These are phyloP conservation scores for Lagopus leucura DNA, from an alignment of 2,113 vertebrate genomes.

Conservation along the genomic window DNA sequence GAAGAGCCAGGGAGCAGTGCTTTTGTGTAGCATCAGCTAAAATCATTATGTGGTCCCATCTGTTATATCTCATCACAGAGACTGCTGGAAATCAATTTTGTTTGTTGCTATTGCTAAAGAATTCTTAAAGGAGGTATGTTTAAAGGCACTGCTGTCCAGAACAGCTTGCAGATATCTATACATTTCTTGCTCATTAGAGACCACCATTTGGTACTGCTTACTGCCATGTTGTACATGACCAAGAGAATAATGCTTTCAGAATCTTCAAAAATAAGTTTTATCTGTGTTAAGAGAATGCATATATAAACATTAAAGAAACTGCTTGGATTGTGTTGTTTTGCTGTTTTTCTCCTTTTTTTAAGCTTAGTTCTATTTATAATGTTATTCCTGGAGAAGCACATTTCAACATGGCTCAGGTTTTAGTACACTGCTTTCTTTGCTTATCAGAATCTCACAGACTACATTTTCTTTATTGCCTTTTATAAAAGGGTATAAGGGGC, in stretches of 20 bases:
- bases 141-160: background rate
- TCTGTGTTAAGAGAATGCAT: background rate
- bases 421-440: background rate
- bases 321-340: background rate
- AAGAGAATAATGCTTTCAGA: background rate
- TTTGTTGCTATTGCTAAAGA: background rate
- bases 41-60: constrained; percentile 9
- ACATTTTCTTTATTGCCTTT: constrained; percentile 29
- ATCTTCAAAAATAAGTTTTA: background rate
- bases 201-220: background rate
- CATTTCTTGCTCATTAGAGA: background rate
- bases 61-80: constrained; percentile 3
- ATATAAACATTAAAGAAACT: background rate
- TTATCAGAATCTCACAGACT: constrained; percentile 8
- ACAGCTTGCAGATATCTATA: background rate
- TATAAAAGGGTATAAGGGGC: background rate
- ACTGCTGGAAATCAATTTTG: background rate
- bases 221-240: background rate
- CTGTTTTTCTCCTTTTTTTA: background rate
- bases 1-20: background rate
- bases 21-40: constrained; percentile 31
- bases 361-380: background rate
- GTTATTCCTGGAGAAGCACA: background rate
- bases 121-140: background rate
- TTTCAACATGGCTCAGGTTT: background rate